These are phyloP conservation scores for Oryzias javanicus DNA, from an alignment of 2,113 vertebrate species.

Conservation along the genomic window DNA sequence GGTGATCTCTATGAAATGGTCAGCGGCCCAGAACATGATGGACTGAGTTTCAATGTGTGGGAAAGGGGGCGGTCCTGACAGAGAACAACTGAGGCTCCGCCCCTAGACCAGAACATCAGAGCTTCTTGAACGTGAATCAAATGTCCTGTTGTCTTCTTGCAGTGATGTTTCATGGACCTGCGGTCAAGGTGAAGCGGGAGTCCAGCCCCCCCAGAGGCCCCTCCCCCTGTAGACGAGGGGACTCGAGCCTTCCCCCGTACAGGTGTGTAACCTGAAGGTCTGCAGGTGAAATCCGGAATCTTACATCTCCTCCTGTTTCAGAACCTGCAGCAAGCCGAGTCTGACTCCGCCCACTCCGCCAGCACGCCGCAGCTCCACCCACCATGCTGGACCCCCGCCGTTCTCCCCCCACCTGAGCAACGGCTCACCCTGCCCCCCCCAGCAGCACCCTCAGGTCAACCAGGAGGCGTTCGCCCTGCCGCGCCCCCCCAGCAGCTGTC, in stretches of 20 bases:
- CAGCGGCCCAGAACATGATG: no score
- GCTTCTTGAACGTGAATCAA: no score
- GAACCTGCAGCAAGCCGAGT: conserved; percentile 91
- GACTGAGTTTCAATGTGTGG: no score
- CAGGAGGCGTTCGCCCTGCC: conserved; percentile 83
- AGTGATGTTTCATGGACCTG: conserved; percentile 90
- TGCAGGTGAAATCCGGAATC: neutral
- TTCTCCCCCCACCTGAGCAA: conserved; percentile 59
- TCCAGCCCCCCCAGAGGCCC: conserved; percentile 81
- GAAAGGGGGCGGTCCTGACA: no score
- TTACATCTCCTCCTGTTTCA: conserved; percentile 41
- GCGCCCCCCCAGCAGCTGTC: conserved; percentile 78
- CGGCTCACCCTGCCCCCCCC: conserved; percentile 43
- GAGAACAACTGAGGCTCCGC: neutral
- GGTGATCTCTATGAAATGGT: no score
- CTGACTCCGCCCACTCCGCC: conserved; percentile 80
- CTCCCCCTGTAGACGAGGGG: conserved; percentile 85
- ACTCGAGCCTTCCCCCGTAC: conserved; percentile 95
- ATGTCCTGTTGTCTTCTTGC: conserved; percentile 15
- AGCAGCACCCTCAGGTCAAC: conserved; percentile 52
- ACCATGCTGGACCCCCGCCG: conserved; percentile 44
- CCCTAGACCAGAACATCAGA: no score
- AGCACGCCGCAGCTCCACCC: conserved; percentile 68
- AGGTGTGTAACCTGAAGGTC: conserved; percentile 74
- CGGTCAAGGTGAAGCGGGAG: conserved; percentile 90